Base-by-base conservation (phyloP, 2,113 vertebrate species). In the Lates calcarifer region DNA sequence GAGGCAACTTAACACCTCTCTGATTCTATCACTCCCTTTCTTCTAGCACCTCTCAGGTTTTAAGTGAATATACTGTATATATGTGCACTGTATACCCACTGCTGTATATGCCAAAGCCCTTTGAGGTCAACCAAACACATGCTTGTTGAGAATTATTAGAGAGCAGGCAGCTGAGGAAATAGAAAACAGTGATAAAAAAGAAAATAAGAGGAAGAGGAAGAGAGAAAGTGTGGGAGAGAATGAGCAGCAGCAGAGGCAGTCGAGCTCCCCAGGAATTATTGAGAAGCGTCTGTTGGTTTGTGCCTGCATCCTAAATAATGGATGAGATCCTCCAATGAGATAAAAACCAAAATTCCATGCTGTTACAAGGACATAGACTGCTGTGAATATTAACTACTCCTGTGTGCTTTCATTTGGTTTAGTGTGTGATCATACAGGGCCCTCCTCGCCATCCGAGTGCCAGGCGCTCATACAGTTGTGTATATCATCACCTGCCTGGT, bases 321-420 rank as follows among this genome's bases (percentile, higher is more conserved):
- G 87, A 93, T 93, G 93, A 94, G 92, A 92, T 93, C 81, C 76
- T 93, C 81, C 81, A 69, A 86, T 89, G 83, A 93, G 90, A 94
- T 93, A 92, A 92, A n/a, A 69, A 84, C 43, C 78, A 73, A 90
- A 89, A 88, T 85, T 89, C 87, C 79, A 83, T 31, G 67, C 69
- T 60, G 87, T 87, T 88, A 91, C 90, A 92, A 94, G 90, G 92
- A 91, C 89, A 67, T 61, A 22, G 72, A 15, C 74, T 76, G 87
- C 77, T 12, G 53, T 82, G 92, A 93, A 95, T 94, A 90, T 88
- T 83, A 94, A 94, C 81, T 53, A 91, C 79, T 63, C 31, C 35
- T 51, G 66, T 68, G 78, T 12, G 28, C 82, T 89, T 90, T 87
- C 66, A 86, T 86, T 90, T 69, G 17, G 56, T 83, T 83, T 84